Base-by-base conservation (phyloP, 1,140 invertebrate genomes). In the Philopotamus ludificatus region DNA sequence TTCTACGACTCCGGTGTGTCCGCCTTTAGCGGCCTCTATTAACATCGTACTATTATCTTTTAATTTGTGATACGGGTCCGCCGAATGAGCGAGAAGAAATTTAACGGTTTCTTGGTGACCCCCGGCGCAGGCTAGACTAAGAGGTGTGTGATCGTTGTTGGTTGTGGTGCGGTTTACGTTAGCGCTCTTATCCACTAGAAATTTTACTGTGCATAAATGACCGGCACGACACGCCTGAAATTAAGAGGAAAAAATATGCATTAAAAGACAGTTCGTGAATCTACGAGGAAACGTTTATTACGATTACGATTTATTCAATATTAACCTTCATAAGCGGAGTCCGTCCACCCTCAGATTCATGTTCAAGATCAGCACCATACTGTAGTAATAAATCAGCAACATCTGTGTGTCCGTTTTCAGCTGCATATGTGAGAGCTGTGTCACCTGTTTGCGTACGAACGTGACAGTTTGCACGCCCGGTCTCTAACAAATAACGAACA, bases 21-120 rank as follows among this genome's bases (percentile, higher is more conserved):
- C 97, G 53, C 95, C 95, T 80, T 98, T 97, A 10, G 96, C 92
- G 28, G 97, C 97, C 80, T 99, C 97, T 70, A 99, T 98, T 61
- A 99, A 82, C 91, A 98, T 98, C 26, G 95, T 98, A 42, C 94
- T 97, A 77, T 97, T 98, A 81, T 99, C 97, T 88, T 98, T 98
- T 9, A 99, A 83, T 80, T 95, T 96, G 80, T 97, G 94, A 77
- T 92, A 93, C 44, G 94, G 93, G 85, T 99, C 94, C 26, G 95
- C 96, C 70, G 91, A 89, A 78, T 94, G 87, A 18, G 89, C 85
- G 55, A 99, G 82, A 44, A 99, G 81, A 64, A 95, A 81, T 78
- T 98, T 93, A 2, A 98, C 96, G 25, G 98, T 93, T 64, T 89
- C 83, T 61, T 94, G 81, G 80, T 98, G 95, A 20, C 97, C 97